Evolutionary conservation across 2,888 invertebrate species (phyloP).

Genomic region (Eulithis testata): DNA sequence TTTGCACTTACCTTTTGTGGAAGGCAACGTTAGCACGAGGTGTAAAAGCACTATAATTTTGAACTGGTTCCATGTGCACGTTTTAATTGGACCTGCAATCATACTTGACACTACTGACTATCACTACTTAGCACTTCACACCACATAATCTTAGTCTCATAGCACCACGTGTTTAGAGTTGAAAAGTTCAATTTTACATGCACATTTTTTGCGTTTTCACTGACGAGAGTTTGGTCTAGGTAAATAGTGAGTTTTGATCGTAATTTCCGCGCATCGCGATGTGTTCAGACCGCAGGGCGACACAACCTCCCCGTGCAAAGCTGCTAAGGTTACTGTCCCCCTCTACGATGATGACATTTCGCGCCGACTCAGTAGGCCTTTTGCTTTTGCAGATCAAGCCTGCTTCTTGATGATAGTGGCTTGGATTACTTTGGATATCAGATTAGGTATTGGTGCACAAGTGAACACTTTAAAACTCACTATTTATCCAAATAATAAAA

Average conservation of each 20-base stretch:
- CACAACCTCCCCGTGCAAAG: constrained; percentile 70
- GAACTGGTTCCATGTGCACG: constrained; percentile 73
- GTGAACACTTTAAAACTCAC: neutral
- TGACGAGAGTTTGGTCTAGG: constrained; percentile 16
- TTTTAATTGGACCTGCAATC: constrained; percentile 74
- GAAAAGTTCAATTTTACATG: constrained; percentile 26
- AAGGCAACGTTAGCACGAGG: constrained; percentile 68
- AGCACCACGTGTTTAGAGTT: constrained; percentile 19
- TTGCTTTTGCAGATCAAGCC: constrained; percentile 62
- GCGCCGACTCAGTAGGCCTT: constrained; percentile 79
- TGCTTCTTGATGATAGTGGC: constrained; percentile 59
- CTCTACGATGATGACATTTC: constrained; percentile 75
- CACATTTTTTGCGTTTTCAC: constrained; percentile 28
- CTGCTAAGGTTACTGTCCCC: constrained; percentile 77
- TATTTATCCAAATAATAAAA: too few relatives aligned
- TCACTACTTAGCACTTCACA: constrained; percentile 62
- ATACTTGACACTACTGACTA: constrained; percentile 74
- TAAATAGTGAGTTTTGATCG: constrained; percentile 43
- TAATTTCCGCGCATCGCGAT: constrained; percentile 72
- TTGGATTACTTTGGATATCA: constrained; percentile 40
- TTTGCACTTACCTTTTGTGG: constrained; percentile 66
- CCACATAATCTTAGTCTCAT: constrained; percentile 50
- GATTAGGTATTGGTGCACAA: neutral
- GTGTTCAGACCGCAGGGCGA: constrained; percentile 59
- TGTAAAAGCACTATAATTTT: constrained; percentile 72